Base-by-base conservation (phyloP, 1,140 invertebrate species). In the Trichogramma pretiosum region DNA sequence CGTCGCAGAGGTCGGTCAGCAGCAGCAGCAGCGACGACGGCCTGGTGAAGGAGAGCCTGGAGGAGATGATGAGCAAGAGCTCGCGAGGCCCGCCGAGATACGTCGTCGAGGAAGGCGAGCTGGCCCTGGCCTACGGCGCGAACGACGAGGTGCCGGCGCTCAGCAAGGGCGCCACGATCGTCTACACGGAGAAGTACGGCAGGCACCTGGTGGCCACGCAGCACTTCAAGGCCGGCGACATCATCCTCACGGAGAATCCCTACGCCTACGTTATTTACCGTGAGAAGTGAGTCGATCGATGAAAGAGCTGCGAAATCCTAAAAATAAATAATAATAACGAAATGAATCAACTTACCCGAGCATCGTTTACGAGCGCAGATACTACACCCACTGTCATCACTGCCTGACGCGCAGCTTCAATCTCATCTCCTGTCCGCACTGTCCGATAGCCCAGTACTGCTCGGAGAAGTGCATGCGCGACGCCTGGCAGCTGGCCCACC, bases 171-270 rank as follows among this genome's bases (percentile, higher is more conserved):
- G 52, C 87, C 13, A 65, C 71, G 60, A 76, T 87, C 34, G 57
- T 71, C 14, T 76, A 74, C 45, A 75, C 63, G 9, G 55, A 76
- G 55, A 74, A 78, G 51, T 77, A 78, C 58, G 84, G 85, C 1
- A 71, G 84, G 44, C 79, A 81, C 59, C 73, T 87, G 23, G 59
- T 81, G 43, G 82, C 84, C 0, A 78, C 74, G 13, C 73, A 75
- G 48, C 73, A 82, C 58, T 79, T 87, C 45, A 68, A 74, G 53
- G 77, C 83, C 17, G 91, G 89, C 3, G 85, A 93, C 64, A 70
- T 91, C 19, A 54, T 95, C 4, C 82, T 83, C 34, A 72, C 84
- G 32, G 91, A 95, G 69, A 71, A 84, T 53, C 87, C 91, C 11
- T 93, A 82, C 65, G 77, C 82, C 37, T 77, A 78, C 19, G 71